phyloP scores from a whole-genome alignment of 2,797 vertebrate species.

The Synaphobranchus kaupii region DNA sequence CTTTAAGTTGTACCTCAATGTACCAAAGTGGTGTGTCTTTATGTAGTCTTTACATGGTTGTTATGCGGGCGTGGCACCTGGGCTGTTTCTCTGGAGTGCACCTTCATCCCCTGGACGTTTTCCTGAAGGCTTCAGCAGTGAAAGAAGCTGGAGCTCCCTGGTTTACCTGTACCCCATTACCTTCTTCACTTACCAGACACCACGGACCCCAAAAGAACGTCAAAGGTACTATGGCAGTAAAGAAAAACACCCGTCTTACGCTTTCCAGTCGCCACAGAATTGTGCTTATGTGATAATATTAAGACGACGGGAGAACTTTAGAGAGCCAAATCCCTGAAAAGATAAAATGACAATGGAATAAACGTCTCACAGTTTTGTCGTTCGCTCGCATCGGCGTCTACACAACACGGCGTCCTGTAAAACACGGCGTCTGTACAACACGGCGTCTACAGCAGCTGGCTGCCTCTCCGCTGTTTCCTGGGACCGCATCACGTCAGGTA shows the following conservation, averaged over 20 bases:
- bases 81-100: background rate
- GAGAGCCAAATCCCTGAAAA: background rate
- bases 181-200: background rate
- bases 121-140: background rate
- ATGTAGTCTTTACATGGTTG: background rate
- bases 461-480: no score
- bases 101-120: background rate
- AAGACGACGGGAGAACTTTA: background rate
- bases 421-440: no score
- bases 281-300: background rate
- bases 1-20: background rate
- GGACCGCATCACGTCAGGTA: background rate
- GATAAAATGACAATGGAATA: background rate
- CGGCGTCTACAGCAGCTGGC: no score
- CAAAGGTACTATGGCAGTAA: background rate
- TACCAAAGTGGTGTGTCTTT: background rate
- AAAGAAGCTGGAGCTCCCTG: background rate
- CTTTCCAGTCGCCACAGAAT: background rate
- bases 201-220: background rate
- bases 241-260: background rate
- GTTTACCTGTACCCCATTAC: background rate
- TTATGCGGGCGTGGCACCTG: background rate
- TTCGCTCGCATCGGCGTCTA: background rate
- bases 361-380: background rate
- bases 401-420: no score